Percentiles rank a stretch among this genome's conserved stretches.
Conservation (phyloP, 2,113 vertebrate genomes). For the Tor tambroides region DNA sequence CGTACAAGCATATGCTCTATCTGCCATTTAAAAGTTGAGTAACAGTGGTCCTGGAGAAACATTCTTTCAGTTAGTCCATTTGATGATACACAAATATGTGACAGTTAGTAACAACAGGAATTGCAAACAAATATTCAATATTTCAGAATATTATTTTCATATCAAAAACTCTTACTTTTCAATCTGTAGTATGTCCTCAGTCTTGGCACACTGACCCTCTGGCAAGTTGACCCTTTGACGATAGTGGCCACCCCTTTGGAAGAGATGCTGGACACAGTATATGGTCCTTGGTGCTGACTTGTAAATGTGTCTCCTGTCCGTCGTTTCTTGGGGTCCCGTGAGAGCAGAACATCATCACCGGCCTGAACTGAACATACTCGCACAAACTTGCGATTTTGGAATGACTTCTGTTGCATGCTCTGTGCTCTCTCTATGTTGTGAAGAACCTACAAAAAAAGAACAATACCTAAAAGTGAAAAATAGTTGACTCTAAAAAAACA, state of each 20-base stretch:
- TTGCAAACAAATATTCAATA: not conserved
- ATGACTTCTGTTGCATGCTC: not conserved
- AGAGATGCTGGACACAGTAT: not conserved
- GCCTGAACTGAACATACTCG: slow-evolving; percentile 14
- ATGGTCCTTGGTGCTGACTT: not conserved
- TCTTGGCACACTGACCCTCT: not conserved
- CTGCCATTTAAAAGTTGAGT: too few species aligned
- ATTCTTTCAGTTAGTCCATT: too few species aligned
- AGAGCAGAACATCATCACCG: slow-evolving; percentile 6
- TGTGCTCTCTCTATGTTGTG: not conserved
- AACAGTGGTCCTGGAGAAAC: too few species aligned
- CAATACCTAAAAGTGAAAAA: too few species aligned
- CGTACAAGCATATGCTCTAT: too few species aligned
- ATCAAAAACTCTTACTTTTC: not conserved
- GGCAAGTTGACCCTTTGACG: not conserved
- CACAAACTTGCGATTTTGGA: slow-evolving; percentile 11
- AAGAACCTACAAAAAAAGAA: not conserved
- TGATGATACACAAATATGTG: too few species aligned
- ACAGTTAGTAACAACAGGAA: too few species aligned
- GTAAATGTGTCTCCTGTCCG: not conserved
- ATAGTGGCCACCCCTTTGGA: slow-evolving; percentile 12
- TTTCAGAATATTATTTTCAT: not conserved
- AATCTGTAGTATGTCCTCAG: slow-evolving; percentile 3
- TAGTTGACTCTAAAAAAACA: too few species aligned
- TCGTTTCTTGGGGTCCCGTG: not conserved